A percentile compares a stretch with the other conserved stretches of the same genome.
phyloP scores from a whole-genome alignment of 2,113 vertebrate genomes.

The Elephas maximus region DNA sequence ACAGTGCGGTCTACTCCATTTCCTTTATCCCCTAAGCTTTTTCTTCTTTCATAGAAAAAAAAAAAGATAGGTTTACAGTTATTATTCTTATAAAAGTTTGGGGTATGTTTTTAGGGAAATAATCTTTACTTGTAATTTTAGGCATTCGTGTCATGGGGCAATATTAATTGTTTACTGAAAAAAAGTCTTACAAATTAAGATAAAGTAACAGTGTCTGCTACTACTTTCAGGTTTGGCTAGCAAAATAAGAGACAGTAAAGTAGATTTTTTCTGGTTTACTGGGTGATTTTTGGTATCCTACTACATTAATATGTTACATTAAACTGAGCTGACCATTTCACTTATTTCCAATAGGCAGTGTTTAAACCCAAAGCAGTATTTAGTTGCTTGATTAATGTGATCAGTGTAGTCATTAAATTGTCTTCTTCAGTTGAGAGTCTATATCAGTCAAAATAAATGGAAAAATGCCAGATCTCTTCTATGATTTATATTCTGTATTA shows the following conservation, averaged over 20 bases:
- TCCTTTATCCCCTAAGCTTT: conserved; percentile 59
- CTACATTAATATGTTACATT: neutral
- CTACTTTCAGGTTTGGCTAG: neutral
- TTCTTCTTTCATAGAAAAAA: conserved; percentile 26
- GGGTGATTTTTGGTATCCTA: neutral
- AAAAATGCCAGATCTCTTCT: neutral
- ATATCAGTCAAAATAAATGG: neutral
- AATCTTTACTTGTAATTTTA: conserved; percentile 49
- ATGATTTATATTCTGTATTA: neutral
- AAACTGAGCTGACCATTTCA: neutral
- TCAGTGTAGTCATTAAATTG: neutral
- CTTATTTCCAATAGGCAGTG: neutral
- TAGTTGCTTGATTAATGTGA: neutral
- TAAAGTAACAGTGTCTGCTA: neutral
- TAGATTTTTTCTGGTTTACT: neutral
- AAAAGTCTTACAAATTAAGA: conserved; percentile 2
- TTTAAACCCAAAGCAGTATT: neutral
- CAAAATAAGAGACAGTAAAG: conserved; percentile 5
- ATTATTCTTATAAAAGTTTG: neutral
- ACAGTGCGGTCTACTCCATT: conserved; percentile 50
- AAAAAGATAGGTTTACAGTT: neutral
- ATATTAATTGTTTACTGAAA: neutral
- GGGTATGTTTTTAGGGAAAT: neutral
- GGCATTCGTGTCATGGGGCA: neutral
- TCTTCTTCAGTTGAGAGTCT: neutral